These are phyloP conservation scores for Sorex araneus DNA, from an alignment of 2,113 vertebrate genomes.

Conservation along the genomic window DNA sequence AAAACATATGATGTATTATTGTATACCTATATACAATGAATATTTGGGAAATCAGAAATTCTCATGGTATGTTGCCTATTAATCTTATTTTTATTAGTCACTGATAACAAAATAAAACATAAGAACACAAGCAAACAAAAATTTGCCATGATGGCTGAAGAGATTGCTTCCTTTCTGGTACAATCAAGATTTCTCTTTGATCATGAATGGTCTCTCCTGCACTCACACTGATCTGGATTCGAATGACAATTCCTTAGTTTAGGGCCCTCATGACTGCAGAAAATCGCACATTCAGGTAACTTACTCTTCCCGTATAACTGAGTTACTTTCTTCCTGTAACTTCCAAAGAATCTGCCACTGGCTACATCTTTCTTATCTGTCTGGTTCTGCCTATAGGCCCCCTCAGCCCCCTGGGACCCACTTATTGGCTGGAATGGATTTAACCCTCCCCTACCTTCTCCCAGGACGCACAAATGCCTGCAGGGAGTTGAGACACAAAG, in stretches of 20 bases:
- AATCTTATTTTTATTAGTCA: not conserved
- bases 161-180: not conserved
- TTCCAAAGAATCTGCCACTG: not conserved
- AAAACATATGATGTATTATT: too few relatives aligned
- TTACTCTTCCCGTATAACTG: not conserved
- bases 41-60: too few relatives aligned
- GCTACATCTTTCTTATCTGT: not conserved
- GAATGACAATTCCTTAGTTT: not conserved
- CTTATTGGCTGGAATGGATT: not conserved
- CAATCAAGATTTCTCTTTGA: not conserved
- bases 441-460: not conserved
- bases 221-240: not conserved
- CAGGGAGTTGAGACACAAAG: not conserved
- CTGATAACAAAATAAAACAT: not conserved
- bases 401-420: fast-evolving
- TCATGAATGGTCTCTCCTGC: not conserved
- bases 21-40: too few relatives aligned
- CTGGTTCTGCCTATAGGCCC: not conserved
- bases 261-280: not conserved
- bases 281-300: not conserved
- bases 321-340: not conserved
- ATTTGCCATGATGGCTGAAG: not conserved
- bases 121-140: not conserved
- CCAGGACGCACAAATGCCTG: not conserved
- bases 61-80: not conserved